A percentile compares a stretch with the other conserved stretches of the same genome.
phyloP scores from a whole-genome alignment of 2,797 vertebrate genomes.

The Rhinophrynus dorsalis region DNA sequence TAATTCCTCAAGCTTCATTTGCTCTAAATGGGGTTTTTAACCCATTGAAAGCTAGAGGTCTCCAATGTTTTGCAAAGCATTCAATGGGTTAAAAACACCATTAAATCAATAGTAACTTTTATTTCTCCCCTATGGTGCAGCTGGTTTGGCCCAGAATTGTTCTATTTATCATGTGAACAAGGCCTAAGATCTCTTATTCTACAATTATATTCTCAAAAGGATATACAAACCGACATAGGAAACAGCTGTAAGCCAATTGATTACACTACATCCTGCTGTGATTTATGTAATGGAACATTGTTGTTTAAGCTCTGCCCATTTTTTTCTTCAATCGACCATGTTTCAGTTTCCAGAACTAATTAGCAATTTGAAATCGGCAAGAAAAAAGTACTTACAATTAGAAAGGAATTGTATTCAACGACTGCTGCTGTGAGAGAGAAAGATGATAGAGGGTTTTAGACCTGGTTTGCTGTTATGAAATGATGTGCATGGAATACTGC shows the following conservation, averaged over 20 bases:
- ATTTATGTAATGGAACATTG: neutral
- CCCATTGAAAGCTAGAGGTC: too few species aligned
- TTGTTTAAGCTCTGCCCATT: neutral
- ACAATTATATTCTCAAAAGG: neutral
- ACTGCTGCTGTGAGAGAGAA: conserved; percentile 45
- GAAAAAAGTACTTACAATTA: conserved; percentile 63
- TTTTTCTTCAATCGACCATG: neutral
- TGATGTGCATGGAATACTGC: conserved; percentile 53
- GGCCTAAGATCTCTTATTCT: neutral
- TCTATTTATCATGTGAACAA: too few species aligned
- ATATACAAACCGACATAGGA: neutral
- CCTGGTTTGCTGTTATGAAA: conserved; percentile 50
- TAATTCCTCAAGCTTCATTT: too few species aligned
- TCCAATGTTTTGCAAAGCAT: too few species aligned
- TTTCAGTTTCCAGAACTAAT: too few species aligned
- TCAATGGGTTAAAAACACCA: too few species aligned
- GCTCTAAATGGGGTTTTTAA: too few species aligned
- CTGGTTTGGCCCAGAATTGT: too few species aligned
- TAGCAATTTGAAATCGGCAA: conserved; percentile 28
- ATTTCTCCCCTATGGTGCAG: too few species aligned
- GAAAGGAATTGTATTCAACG: conserved; percentile 43
- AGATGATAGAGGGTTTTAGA: conserved; percentile 22
- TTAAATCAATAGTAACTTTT: too few species aligned
- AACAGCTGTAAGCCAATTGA: conserved; percentile 1
- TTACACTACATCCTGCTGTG: conserved; percentile 18